A percentile compares a stretch with the other conserved stretches of the same genome.
Evolutionary conservation across 2,888 invertebrate genomes (phyloP).

Genomic region (Diaphora mendica): DNA sequence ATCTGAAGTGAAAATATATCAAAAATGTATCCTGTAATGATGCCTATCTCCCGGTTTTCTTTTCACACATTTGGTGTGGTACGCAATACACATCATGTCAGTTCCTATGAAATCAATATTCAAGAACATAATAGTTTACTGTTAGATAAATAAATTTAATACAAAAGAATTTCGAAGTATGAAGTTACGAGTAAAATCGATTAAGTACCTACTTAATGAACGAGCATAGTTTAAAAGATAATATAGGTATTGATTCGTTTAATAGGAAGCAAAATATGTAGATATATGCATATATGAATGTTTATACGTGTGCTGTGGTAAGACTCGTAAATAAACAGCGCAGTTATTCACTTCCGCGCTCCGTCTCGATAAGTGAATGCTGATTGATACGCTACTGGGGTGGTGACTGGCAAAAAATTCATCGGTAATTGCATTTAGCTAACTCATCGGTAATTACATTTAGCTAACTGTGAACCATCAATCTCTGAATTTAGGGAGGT

Average conservation of each 20-base stretch:
- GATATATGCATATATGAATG: conserved; percentile 5
- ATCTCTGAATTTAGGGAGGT: conserved; percentile 20
- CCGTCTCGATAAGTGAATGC: conserved; percentile 20
- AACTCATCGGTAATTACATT: conserved; percentile 21
- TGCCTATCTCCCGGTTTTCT: too few species aligned
- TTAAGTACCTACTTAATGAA: neutral
- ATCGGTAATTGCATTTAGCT: conserved; percentile 21
- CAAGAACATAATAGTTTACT: too few species aligned
- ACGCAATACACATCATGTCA: too few species aligned
- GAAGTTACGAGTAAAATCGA: neutral
- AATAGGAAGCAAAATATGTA: neutral
- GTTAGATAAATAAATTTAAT: too few species aligned
- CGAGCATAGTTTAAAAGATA: neutral
- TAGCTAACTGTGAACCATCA: conserved; percentile 20
- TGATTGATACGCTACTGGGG: conserved; percentile 22
- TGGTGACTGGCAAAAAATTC: conserved; percentile 17
- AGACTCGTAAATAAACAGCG: conserved; percentile 11
- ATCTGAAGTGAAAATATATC: too few species aligned
- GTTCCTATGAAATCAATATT: too few species aligned
- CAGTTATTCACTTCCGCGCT: conserved; percentile 14
- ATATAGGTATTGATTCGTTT: conserved; percentile 1
- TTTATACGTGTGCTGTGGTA: neutral
- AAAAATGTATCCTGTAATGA: too few species aligned
- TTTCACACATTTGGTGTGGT: too few species aligned
- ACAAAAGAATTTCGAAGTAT: neutral